Conservation (phyloP, 2,797 vertebrate species). For the Clarias pachynema region DNA sequence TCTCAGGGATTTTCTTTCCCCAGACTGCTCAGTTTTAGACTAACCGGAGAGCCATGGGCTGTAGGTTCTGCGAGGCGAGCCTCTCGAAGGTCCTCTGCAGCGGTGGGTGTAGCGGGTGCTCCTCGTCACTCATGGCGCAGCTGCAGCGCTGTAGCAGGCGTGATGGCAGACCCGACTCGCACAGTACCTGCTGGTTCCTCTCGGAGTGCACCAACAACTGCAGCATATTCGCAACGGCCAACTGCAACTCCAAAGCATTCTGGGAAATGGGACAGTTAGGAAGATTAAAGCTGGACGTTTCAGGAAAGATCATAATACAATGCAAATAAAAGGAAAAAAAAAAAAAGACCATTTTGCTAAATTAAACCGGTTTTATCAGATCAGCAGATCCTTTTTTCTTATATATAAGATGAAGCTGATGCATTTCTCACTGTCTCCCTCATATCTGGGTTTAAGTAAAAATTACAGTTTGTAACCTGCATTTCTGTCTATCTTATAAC, state of each 20-base stretch:
- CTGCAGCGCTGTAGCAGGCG: slow-evolving; percentile 93
- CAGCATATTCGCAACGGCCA: slow-evolving; percentile 92
- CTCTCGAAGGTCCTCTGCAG: slow-evolving; percentile 98
- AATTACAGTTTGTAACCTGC: background rate
- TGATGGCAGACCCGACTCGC: slow-evolving; percentile 91
- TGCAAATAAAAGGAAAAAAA: background rate
- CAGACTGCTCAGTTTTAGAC: slow-evolving; percentile 4
- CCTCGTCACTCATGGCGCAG: slow-evolving; percentile 90
- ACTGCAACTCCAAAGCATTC: slow-evolving; percentile 94
- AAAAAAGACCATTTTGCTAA: background rate
- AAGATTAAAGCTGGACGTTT: too few relatives aligned
- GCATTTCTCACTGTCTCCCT: background rate
- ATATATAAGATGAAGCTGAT: background rate
- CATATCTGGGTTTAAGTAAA: background rate
- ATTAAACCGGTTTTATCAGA: background rate
- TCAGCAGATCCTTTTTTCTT: background rate
- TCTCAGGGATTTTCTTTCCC: too few relatives aligned
- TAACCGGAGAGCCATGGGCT: slow-evolving; percentile 94
- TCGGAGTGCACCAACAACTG: slow-evolving; percentile 93
- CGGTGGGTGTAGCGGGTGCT: slow-evolving; percentile 91
- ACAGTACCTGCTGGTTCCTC: slow-evolving; percentile 95
- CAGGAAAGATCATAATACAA: background rate
- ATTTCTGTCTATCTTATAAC: background rate
- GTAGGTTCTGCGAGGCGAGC: slow-evolving; percentile 93
- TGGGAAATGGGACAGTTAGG: slow-evolving; percentile 59